These are phyloP conservation scores for Amphibalanus amphitrite DNA, from an alignment of 1,140 invertebrate species.

Conservation along the genomic window DNA sequence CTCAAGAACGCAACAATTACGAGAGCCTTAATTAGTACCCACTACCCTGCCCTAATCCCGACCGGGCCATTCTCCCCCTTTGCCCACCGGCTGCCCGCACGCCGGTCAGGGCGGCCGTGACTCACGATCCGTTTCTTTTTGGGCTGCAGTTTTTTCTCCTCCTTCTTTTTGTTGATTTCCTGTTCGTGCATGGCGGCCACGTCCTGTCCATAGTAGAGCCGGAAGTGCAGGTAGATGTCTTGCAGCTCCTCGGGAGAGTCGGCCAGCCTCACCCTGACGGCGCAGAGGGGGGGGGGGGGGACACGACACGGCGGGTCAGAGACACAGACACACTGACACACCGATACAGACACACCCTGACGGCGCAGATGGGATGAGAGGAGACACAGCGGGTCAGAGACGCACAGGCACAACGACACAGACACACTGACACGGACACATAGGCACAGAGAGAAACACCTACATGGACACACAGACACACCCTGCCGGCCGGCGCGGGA, in stretches of 20 bases:
- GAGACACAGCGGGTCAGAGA: not conserved
- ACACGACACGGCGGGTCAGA: too few species aligned
- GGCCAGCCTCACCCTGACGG: conserved; percentile 32
- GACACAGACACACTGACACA: not conserved
- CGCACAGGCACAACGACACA: not conserved
- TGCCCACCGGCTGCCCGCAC: too few species aligned
- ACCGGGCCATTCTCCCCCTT: too few species aligned
- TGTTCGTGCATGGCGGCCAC: conserved; percentile 67
- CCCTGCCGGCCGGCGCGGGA: too few species aligned
- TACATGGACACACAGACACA: not conserved
- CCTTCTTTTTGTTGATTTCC: conserved; percentile 35
- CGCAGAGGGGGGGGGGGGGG: too few species aligned
- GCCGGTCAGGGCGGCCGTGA: too few species aligned
- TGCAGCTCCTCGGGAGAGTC: conserved; percentile 78
- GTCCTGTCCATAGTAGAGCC: conserved; percentile 75
- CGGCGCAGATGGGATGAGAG: not conserved
- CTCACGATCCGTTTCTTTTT: conserved; percentile 39
- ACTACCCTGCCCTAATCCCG: too few species aligned
- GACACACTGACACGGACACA: not conserved
- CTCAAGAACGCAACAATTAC: too few species aligned
- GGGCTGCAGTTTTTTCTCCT: conserved; percentile 33
- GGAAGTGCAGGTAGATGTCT: conserved; percentile 82
- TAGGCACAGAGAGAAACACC: too few species aligned
- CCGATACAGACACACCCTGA: not conserved
- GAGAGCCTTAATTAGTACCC: too few species aligned